Base-by-base conservation (phyloP, 2,888 invertebrate species). In the Julus scanicus region DNA sequence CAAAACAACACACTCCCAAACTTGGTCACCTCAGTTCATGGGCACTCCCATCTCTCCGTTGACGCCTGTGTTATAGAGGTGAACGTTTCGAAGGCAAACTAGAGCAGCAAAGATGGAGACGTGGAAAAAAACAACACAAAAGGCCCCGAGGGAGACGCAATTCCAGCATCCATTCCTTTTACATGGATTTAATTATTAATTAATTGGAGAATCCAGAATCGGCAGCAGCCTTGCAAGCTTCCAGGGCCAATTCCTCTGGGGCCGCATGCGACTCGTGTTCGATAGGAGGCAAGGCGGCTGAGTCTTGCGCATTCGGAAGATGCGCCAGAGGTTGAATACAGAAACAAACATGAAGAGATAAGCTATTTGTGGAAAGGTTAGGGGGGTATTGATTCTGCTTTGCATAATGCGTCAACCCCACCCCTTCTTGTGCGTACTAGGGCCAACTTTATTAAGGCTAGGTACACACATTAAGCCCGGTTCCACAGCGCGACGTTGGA, bases 151-250 rank as follows among this genome's bases (percentile, higher is more conserved):
- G 63, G 20, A 63, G 6, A 20, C 63, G 20, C 63, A 20, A 20
- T 63, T 63, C 20, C 63, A 63, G 63, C 63, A 63, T 63, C 63
- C 63, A 63, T 63, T 63, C 63, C 63, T 63, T 63, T 63, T 63
- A 63, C 63, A 63, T 63, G 63, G 63, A 63, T 63, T 63, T 63
- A 63, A 63, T 63, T 63, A 63, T 63, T 63, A 63, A 63, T 63
- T 63, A 63, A 63, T 63, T 63, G 63, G 63, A 63, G 63, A 63
- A 63, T 63, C 63, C 63, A 4, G 29, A 29, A 29, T 29, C 29
- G 29, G 29, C 29, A 29, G 20, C 63, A 63, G 63, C 20, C 20
- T 29, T n/a, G 15, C 20, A 20, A 63, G 63, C 20, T 63, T 20
- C 20, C 57, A 15, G 57, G 15, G 57, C 57, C 63, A 15, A 20